phyloP scores from a whole-genome alignment of 2,113 vertebrate species.

The Clarias magur region DNA sequence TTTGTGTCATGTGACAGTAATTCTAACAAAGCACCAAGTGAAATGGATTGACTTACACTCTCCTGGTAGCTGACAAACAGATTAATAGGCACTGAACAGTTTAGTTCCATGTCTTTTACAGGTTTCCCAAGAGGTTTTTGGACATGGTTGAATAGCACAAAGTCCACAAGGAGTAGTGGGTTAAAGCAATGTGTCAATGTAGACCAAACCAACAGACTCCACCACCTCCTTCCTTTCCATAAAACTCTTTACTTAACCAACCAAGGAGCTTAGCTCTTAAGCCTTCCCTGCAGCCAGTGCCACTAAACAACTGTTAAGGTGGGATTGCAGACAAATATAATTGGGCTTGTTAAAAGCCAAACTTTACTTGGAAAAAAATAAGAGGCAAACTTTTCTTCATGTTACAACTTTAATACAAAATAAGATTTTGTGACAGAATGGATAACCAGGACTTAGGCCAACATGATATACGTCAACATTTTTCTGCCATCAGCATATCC shows the following conservation, averaged over 20 bases:
- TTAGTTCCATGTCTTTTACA: not conserved
- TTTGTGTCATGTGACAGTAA: not conserved
- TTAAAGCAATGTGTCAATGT: not conserved
- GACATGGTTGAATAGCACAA: not conserved
- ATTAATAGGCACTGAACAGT: not conserved
- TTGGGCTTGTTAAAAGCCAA: slow-evolving; percentile 22
- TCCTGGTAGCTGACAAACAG: not conserved
- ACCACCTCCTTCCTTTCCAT: not conserved
- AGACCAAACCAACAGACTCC: slow-evolving; percentile 5
- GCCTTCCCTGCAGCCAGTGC: slow-evolving; percentile 9
- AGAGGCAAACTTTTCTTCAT: not conserved
- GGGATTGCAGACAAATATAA: slow-evolving; percentile 3
- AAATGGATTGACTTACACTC: not conserved
- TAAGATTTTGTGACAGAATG: slow-evolving; percentile 12
- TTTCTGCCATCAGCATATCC: not conserved
- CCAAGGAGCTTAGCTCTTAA: slow-evolving; percentile 4
- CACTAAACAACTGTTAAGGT: slow-evolving; percentile 23
- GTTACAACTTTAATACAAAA: not conserved
- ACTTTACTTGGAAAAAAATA: slow-evolving; percentile 4
- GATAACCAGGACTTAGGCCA: not conserved
- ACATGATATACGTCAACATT: not conserved
- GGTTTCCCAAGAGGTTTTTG: not conserved
- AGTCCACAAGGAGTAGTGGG: not conserved
- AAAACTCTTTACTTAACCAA: slow-evolving; percentile 7
- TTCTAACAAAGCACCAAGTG: not conserved